Evolutionary conservation across 2,888 invertebrate species (phyloP), one percentile per base, ranked within the genome.

Genomic region (Pseudococcus jackbeardsleyi): DNA sequence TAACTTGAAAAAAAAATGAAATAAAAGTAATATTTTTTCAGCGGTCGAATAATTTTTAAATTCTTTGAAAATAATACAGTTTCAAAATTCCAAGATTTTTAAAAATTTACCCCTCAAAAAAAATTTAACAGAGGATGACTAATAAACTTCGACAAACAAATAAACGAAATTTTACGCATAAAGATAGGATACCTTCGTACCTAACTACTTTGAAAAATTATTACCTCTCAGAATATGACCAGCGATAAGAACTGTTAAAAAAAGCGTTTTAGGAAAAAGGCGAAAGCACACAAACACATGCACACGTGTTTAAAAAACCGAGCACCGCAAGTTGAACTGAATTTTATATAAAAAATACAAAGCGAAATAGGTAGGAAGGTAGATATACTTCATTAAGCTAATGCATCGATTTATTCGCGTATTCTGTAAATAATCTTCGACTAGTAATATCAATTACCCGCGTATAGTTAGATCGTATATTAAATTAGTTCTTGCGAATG

Each of bases 401-500:
- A 19, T 19, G 59, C 5, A 59, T 59, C 19, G 59, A 9, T 59
- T 59, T 59, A 59, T 59, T 59, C 33, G 33, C 68, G 26, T 72
- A 26, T 72, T 72, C 68, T 12, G 26, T 8, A 59, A 33, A 72
- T 72, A 72, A 72, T 72, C 68, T 72, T 72, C 5, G 68, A 72
- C 68, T 72, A 0, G 33, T 33, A 33, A 72, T 72, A 72, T 72
- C 68, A 33, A 72, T 72, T 72, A 33, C 33, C 33, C 4, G 68
- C 68, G 68, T 5, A 33, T 33, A 33, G 68, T 33, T 72, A 33
- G 68, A 72, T 72, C 68, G 79, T 79, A 59, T 59, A 59, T 9
- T 59, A 15, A n/a, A 33, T 42, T 79, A 79, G 79, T 79, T 79
- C 79, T 6, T 72, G 68, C 79, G 79, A 79, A 79, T 79, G 79